These are phyloP conservation scores for Virgularia gustaviana DNA, from an alignment of 92 coral and sea anemone genomes.

Conservation along the genomic window DNA sequence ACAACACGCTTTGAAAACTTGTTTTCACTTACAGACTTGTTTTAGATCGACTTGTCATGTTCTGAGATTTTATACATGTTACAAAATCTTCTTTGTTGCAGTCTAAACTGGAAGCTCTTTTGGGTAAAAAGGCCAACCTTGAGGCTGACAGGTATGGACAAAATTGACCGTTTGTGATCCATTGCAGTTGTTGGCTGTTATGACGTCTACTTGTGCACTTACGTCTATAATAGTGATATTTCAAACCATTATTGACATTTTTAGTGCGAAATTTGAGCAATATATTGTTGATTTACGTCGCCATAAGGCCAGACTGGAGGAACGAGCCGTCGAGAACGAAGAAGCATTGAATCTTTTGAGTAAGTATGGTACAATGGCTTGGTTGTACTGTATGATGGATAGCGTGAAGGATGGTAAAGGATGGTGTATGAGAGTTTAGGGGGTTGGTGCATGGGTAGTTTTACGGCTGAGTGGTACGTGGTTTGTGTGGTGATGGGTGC, in stretches of 20 bases:
- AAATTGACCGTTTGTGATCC: neutral
- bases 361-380: no score
- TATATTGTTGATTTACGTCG: slow-evolving; percentile 70
- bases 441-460: no score
- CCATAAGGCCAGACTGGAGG: slow-evolving; percentile 64
- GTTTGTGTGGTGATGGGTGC: no score
- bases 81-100: slow-evolving; percentile 34
- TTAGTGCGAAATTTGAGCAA: slow-evolving; percentile 69
- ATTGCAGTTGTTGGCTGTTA: neutral
- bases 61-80: no score
- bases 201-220: neutral
- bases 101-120: slow-evolving; percentile 68
- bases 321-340: slow-evolving; percentile 55
- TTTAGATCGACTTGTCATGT: no score
- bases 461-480: no score
- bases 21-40: no score
- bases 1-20: no score
- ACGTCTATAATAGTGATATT: no score
- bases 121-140: slow-evolving; percentile 62
- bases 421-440: no score
- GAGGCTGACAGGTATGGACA: slow-evolving; percentile 65
- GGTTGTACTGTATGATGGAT: no score
- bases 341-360: slow-evolving; percentile 77
- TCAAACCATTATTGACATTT: neutral
- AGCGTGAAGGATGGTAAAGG: no score